Base-by-base conservation (phyloP, 2,888 invertebrate species). In the Odontocerum albicorne region DNA sequence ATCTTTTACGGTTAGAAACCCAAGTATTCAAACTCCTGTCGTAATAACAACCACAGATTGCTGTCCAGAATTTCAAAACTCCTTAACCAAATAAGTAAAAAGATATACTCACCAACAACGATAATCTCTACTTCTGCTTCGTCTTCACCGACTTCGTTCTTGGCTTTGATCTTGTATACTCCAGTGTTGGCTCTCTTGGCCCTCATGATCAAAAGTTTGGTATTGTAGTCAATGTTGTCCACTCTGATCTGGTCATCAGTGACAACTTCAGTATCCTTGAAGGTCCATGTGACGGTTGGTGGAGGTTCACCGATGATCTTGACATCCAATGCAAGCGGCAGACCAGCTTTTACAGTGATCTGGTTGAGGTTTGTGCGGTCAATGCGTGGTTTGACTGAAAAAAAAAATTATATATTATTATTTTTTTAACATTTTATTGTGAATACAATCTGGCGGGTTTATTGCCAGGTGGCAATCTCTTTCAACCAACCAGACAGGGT, bases 271-370 rank as follows among this genome's bases (percentile, higher is more conserved):
- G 80, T 72, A 43, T 85, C 92, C 67, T 90, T 87, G 72, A 88
- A 88, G 64, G 78, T 79, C 98, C 99, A 99, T 10, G 87, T 89
- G 32, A 95, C 90, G 3, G 84, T 90, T 63, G 98, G 96, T 49
- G 92, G 88, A 4, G 97, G 97, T 74, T 97, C 96, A 58, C 96
- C 97, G 67, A 88, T 87, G 42, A 94, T 87, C 66, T 92, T 90
- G 20, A 96, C 83, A 70, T 96, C 94, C 57, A 97, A 75, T 17
- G 85, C 87, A 39, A 96, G 85, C 1, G 91, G 89, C 36, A 96
- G 85, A 32, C 96, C 96, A 58, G 90, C 87, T 72, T 96, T 96
- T 35, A 96, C 87, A 1, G 84, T 83, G 2, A 93, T 71, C n/a
- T 87, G 83, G 66, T 91, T 88, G 45, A 96, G 75, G 72, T 93